Base-by-base conservation (phyloP, 1,140 invertebrate species). In the Penaeus chinensis region DNA sequence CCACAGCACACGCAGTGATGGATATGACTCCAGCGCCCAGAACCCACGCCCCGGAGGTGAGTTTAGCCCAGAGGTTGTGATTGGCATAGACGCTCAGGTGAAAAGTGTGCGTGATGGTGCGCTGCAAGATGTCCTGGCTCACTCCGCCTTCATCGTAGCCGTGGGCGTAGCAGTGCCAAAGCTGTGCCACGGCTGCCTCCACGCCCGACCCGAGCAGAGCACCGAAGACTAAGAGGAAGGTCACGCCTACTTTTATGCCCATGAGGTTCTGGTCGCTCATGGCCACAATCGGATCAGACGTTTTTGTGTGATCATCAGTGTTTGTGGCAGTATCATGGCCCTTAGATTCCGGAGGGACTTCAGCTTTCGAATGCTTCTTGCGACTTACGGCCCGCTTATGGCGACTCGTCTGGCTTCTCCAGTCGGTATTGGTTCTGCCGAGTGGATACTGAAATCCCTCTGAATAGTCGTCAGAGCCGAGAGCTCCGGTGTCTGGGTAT, bases 41-140 rank as follows among this genome's bases (percentile, higher is more conserved):
- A 20, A 66, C 47, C 86, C 86, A 87, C 22, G 80, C 86, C 42
- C 69, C 86, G 20, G 86, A 87, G 37, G 86, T 87, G 20, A 87
- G 42, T 3, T 61, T 66, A 7, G 86, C 63, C 86, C 86, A 87
- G 20, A 61, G 32, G 20, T 83, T 87, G 61, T 87, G 86, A 20
- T 27, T 24, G 8, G 80, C 86, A 61, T 87, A 87, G 60, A 77
- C 22, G 37, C 86, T 82, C 7, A 87, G 71, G 69, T 87, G 80
- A 54, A 87, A 87, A 60, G 86, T 87, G 71, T 87, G 86, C 10
- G 80, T 87, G 69, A 87, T 87, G 60, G 86, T 87, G 19, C 86
- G 80, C 71, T 87, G 86, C 20, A 87, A 62, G 10, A 87, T 63
- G 61, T 87, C 86, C 2, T 87, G 71, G 60, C 86, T 87, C 22